Conservation (phyloP, 1,140 invertebrate genomes). For the Bombus pascuorum region DNA sequence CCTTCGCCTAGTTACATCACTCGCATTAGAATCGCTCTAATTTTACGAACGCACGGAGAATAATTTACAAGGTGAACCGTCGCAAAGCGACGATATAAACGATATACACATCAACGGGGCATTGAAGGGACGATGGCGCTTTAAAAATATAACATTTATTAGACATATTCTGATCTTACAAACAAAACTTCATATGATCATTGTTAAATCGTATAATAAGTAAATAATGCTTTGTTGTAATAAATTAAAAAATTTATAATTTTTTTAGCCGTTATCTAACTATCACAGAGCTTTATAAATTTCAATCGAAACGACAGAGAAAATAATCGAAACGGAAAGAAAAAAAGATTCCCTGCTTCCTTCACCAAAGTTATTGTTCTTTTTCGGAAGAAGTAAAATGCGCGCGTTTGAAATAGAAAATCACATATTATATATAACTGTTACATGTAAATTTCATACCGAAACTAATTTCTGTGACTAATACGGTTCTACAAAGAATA, state of each 20-base stretch:
- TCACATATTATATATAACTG: not conserved
- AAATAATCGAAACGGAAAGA: not conserved
- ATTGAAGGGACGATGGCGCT: not conserved
- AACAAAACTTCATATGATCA: conserved; percentile 54
- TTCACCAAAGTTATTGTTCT: not conserved
- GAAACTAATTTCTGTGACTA: not conserved
- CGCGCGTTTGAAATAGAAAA: conserved; percentile 6
- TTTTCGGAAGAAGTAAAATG: not conserved
- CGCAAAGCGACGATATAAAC: too few species aligned
- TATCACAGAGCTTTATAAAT: conserved; percentile 31
- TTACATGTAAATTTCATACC: not conserved
- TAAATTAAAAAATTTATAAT: conserved; percentile 42
- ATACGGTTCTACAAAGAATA: not conserved
- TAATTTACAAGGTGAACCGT: not conserved
- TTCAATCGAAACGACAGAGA: not conserved
- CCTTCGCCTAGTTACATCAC: conserved; percentile 43
- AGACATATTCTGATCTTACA: conserved; percentile 53
- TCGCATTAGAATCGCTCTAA: conserved; percentile 38
- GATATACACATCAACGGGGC: not conserved
- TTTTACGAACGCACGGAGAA: conserved; percentile 2
- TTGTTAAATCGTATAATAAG: not conserved
- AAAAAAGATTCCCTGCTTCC: not conserved
- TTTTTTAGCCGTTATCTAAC: conserved; percentile 13
- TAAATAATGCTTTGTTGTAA: conserved; percentile 11
- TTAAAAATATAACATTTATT: conserved; percentile 74